Conservation (phyloP, 2,113 vertebrate genomes). For the Alces alces region DNA sequence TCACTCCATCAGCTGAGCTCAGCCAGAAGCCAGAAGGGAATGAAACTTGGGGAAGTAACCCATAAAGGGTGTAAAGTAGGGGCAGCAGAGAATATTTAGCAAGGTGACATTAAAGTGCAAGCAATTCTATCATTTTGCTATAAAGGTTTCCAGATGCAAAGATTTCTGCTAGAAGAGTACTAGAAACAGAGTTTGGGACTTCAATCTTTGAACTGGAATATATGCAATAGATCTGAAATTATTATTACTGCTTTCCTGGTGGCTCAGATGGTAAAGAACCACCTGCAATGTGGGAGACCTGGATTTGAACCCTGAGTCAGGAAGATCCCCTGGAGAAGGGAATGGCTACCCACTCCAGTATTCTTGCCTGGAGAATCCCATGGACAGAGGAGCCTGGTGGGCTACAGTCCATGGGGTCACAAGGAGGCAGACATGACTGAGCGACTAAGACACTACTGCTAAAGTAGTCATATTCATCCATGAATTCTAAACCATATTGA, state of each 20-base stretch:
- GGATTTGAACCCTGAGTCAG: not conserved
- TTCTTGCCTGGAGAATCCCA: not conserved
- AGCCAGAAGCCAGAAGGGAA: not conserved
- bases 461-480: not conserved
- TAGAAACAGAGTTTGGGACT: not conserved
- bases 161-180: not conserved
- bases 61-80: not conserved
- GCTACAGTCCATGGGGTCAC: not conserved
- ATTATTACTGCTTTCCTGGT: not conserved
- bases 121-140: not conserved
- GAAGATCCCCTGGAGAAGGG: not conserved
- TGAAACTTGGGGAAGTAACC: not conserved
- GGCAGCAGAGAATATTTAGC: not conserved
- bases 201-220: not conserved
- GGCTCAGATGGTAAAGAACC: not conserved
- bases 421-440: not conserved
- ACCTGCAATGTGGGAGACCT: not conserved
- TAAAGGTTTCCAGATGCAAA: constrained; percentile 27
- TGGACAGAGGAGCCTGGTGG: not conserved
- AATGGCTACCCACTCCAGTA: not conserved
- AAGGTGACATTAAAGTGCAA: not conserved
- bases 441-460: not conserved
- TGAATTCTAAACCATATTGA: not conserved
- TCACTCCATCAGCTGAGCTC: not conserved
- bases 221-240: not conserved